Evolutionary conservation across 1,140 invertebrate species (phyloP), one percentile per base, ranked within the genome.

Genomic region (Drosophila orena): DNA sequence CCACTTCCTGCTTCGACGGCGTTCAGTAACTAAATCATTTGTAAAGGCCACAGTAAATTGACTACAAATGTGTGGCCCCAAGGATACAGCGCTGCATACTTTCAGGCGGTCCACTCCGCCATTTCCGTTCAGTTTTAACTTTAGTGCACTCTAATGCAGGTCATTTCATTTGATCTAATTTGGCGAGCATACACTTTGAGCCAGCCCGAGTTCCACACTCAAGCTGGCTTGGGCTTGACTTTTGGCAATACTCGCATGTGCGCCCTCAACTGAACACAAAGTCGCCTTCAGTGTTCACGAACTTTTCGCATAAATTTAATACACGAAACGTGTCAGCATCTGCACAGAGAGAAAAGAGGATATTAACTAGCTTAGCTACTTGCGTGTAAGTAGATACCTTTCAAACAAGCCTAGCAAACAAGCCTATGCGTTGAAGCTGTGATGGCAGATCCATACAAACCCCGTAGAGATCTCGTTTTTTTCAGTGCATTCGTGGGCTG

Each of bases 261-360:
- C 27, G 35, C 58, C 37, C 64, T 42, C 37, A 58, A 61, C 15
- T 62, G 52, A 72, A 55, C 56, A 77, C 44, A 62, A 47, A 65
- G 42, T 47, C 37, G 50, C 22, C 44, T 49, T 50, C 49, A 34
- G 44, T 52, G 58, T 35, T 49, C 79, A 75, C 69, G 64, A 88
- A 81, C 58, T 86, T 71, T 79, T 74, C 75, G 58, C 79, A 86
- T 86, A 79, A 88, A 86, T 88, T 76, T 88, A 54, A 60, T 77
- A 72, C 66, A 56, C 56, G 24, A 85, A 76, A 74, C 64, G 60
- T 68, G 65, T 58, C 20, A 58, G 40, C 53, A 40, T 37, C 34
- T 65, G 59, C 59, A 61, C 35, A 22, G 54, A 4, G 35, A 40
- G 37, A 61, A 61, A 59, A 40, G 24, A 58, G 42, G 42, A 52